Evolutionary conservation across 2,113 vertebrate genomes (phyloP), one percentile per base, ranked within the genome.

Genomic region (Rana temporaria): DNA sequence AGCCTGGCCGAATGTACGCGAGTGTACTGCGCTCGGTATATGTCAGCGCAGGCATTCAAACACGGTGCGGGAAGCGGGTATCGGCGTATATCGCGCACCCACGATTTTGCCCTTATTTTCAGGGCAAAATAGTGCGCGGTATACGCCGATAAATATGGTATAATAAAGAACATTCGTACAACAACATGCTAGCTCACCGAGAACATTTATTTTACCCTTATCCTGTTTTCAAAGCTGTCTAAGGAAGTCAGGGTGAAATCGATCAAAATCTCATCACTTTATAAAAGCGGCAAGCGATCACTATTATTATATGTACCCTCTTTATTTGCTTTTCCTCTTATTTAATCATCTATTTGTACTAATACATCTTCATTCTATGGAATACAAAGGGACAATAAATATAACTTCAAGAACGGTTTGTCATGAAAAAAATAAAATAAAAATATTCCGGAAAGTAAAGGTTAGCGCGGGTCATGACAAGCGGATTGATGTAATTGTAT

Each of bases 311-410:
- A 60, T 34, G 24, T 26, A 62, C 26, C 66, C 55, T 70, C 26
- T 32, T 48, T 22, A 70, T 80, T 80, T 70, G 62, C 32, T 70
- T 70, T 80, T 70, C 22, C 22, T 42, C 30, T 62, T 79, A 19
- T 69, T 79, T 79, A 79, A 68, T 79, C 77, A 79, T 19, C 22
- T 57, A 70, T 70, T 60, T 70, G 78, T n/a, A 52, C 56, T 60
- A 48, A 70, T 57, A 48, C 52, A 48, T 59, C 65, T 70, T 26
- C 14, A n/a, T 20, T 30, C 26, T 30, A 48, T 24, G 9, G 53
- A 48, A 60, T 22, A 42, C 20, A 22, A 48, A 70, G 56, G 48
- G 24, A 67, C 59, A 68, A 80, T 80, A 80, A 80, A 79, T 79
- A 79, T 30, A 34, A 59, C 4, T 59, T 24, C 18, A 17, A 20